Evolutionary conservation across 2,888 invertebrate genomes (phyloP).

Genomic region (Cerceris ruficornis): DNA sequence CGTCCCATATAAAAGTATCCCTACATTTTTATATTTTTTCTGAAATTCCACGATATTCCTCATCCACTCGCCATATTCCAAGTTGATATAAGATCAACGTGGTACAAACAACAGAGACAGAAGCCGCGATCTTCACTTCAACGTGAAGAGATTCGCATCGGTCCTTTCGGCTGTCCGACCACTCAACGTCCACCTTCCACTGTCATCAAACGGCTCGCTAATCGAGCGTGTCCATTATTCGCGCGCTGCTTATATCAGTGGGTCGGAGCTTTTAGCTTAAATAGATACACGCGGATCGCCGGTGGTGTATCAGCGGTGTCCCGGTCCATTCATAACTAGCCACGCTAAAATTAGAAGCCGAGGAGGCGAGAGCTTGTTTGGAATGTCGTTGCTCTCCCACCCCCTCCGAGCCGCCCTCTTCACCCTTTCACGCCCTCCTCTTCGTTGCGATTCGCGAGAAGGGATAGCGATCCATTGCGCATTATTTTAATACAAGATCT

Average conservation of each 20-base stretch:
- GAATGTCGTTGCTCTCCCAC: constrained; percentile 47
- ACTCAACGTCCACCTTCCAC: too few relatives aligned
- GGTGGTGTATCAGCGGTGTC: constrained; percentile 36
- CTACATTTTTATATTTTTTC: too few relatives aligned
- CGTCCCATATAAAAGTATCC: too few relatives aligned
- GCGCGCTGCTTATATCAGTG: constrained; percentile 17
- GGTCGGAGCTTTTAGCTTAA: constrained; percentile 40
- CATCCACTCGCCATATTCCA: too few relatives aligned
- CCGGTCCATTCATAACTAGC: constrained; percentile 67
- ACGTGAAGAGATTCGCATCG: neutral
- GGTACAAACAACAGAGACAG: too few relatives aligned
- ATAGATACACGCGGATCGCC: constrained; percentile 41
- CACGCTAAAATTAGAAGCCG: constrained; percentile 65
- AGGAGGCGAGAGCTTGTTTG: constrained; percentile 57
- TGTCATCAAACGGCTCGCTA: neutral
- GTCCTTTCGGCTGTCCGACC: neutral
- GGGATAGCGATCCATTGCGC: constrained; percentile 51
- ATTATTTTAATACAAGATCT: constrained; percentile 41
- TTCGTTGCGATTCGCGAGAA: constrained; percentile 33
- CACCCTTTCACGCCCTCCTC: neutral
- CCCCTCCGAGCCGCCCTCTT: constrained; percentile 29
- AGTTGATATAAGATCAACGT: too few relatives aligned
- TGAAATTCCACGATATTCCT: too few relatives aligned
- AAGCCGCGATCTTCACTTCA: too few relatives aligned
- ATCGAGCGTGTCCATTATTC: constrained; percentile 20